Conservation (phyloP, 1,140 invertebrate genomes). For the Temnothorax curvispinosus region DNA sequence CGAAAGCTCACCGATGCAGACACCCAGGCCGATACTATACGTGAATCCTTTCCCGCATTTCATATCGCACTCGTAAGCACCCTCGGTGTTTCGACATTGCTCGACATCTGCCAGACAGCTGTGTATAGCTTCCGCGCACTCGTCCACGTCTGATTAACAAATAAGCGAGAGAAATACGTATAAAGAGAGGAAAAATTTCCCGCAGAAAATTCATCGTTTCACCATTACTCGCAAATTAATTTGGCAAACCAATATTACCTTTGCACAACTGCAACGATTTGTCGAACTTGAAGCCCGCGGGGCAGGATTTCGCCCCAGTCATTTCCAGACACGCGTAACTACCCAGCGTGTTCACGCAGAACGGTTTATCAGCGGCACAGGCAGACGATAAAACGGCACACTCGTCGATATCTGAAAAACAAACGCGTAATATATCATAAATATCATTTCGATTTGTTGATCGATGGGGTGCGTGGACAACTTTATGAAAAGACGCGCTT, state of each 20-base stretch:
- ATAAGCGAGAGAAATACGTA: constrained; percentile 2
- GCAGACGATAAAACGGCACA: constrained; percentile 87
- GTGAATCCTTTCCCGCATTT: constrained; percentile 90
- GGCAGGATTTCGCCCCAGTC: constrained; percentile 86
- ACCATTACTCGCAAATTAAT: background rate
- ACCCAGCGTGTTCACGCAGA: constrained; percentile 90
- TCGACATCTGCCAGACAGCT: constrained; percentile 82
- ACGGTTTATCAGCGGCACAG: constrained; percentile 88
- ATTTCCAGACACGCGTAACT: constrained; percentile 88
- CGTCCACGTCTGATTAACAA: constrained; percentile 86
- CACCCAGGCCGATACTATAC: constrained; percentile 85
- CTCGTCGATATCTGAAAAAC: constrained; percentile 89
- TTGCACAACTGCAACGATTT: constrained; percentile 85
- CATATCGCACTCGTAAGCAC: constrained; percentile 86
- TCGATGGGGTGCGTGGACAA: no score
- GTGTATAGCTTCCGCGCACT: constrained; percentile 84
- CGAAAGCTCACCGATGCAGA: constrained; percentile 84
- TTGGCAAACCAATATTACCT: constrained; percentile 81
- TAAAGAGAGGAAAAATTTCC: constrained; percentile 11
- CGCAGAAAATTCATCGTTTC: background rate
- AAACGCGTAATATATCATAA: background rate
- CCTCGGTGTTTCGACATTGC: constrained; percentile 86
- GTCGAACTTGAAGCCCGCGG: constrained; percentile 90
- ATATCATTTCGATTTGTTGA: background rate
- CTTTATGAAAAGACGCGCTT: background rate